A percentile compares a stretch with the other conserved stretches of the same genome.
phyloP scores from a whole-genome alignment of 2,888 invertebrate genomes.

The Listrodromus nycthemerus region DNA sequence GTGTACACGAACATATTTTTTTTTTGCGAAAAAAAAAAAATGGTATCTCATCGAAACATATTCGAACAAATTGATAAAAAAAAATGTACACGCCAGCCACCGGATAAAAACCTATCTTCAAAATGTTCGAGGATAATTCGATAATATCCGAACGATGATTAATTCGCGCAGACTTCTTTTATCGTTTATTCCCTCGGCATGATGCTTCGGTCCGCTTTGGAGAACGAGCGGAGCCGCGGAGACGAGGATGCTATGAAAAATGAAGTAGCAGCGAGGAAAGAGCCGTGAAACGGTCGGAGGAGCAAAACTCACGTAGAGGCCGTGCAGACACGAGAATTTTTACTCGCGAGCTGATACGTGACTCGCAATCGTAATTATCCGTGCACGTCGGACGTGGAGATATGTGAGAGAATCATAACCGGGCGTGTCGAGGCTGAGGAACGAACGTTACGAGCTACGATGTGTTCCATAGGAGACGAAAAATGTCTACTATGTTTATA shows the following conservation, averaged over 20 bases:
- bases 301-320: slow-evolving; percentile 29
- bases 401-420: slow-evolving; percentile 43
- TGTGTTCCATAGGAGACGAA: slow-evolving; percentile 6
- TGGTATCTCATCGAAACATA: too few species aligned
- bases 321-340: slow-evolving; percentile 27
- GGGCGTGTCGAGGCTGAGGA: slow-evolving; percentile 28
- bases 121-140: neutral
- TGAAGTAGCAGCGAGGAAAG: neutral
- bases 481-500: slow-evolving; percentile 25
- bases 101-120: neutral
- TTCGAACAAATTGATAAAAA: neutral
- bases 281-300: slow-evolving; percentile 6
- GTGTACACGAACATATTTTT: too few species aligned
- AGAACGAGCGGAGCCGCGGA: slow-evolving; percentile 9
- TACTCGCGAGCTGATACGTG: slow-evolving; percentile 53
- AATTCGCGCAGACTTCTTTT: neutral
- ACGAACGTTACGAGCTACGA: slow-evolving; percentile 18
- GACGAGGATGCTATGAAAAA: neutral
- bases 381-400: slow-evolving; percentile 39
- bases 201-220: neutral
- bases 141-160: slow-evolving; percentile 23
- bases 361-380: slow-evolving; percentile 45
- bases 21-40: too few species aligned
- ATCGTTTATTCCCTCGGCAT: neutral
- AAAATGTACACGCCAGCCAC: neutral